Evolutionary conservation across 2,113 vertebrate species (phyloP).

Genomic region (Gavialis gangeticus): DNA sequence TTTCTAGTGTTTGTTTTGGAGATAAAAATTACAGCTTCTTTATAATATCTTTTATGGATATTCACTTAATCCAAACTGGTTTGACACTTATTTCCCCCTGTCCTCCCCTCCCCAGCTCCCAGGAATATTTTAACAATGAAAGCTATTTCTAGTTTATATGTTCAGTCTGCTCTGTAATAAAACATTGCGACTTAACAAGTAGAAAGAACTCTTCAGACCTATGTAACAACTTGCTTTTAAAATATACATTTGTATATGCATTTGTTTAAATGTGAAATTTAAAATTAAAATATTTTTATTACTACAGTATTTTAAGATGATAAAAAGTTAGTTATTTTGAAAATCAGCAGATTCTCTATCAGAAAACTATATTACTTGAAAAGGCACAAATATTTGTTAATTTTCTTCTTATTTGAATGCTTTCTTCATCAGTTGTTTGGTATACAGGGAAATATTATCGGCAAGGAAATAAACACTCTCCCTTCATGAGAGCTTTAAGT

Average conservation of each 20-base stretch:
- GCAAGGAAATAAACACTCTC: too few relatives aligned
- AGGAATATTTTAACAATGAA: too few relatives aligned
- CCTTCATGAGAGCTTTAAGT: too few relatives aligned
- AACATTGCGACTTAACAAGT: background rate
- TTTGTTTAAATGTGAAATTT: too few relatives aligned
- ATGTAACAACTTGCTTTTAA: background rate
- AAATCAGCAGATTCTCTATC: background rate
- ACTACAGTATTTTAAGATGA: too few relatives aligned
- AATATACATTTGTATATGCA: background rate
- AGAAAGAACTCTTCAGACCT: background rate
- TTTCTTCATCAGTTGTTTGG: too few relatives aligned
- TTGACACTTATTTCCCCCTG: background rate
- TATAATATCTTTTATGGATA: background rate
- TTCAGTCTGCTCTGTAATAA: background rate
- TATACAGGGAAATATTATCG: too few relatives aligned
- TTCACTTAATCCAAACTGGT: background rate
- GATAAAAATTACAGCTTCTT: background rate
- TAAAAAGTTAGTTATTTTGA: background rate
- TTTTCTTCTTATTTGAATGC: too few relatives aligned
- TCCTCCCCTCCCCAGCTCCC: too few relatives aligned
- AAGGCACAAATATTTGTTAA: too few relatives aligned
- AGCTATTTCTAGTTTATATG: background rate
- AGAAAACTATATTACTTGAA: too few relatives aligned
- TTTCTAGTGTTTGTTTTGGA: background rate
- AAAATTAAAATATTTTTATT: too few relatives aligned